Evolutionary conservation across 92 coral and sea anemone species (phyloP), one percentile per base, ranked within the genome.

Genomic region (Porites evermanni): DNA sequence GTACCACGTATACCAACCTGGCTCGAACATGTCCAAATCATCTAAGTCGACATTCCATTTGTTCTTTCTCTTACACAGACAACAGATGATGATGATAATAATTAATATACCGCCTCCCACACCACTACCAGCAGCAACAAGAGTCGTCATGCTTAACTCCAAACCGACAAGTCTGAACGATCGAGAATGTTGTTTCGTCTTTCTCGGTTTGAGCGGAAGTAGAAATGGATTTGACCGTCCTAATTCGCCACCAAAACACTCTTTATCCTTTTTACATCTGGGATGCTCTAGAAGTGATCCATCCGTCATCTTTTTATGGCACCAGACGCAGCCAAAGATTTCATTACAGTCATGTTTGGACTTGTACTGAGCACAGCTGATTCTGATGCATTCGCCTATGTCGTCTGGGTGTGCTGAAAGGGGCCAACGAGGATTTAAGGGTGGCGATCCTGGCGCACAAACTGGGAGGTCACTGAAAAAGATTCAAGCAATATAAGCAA

Each of bases 321-420:
- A 92, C 94, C 94, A 92, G 75, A 80, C 83, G 74, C 92, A 92
- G 47, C 92, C 90, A 53, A 84, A 92, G 7, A 88, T 78, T 52
- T 88, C 77, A 7, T 85, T 83, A 52, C 94, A 92, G 16, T 74
- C 74, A 4, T 76, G 74, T 81, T 88, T 84, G 29, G 83, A 66
- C 23, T 63, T 20, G 79, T 78, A 77, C 13, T 74, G 38, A 2
- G 70, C 77, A 53, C 94, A 92, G 65, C 77, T 66, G 2, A 74
- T 60, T 11, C 53, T 76, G 77, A 92, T 67, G 82, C 94, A 92
- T 19, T 77, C 71, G 5, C 87, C 87, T 2, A 88, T 88, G 74
- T 85, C 88, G 65, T 72, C 88, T 26, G 88, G 74, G 53, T 92
- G 75, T 26, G 50, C 64, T 24, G 87, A 81, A 10, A 85, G 90